These are phyloP conservation scores for Drosophila kohkoa DNA, from an alignment of 1,140 invertebrate species.

Conservation along the genomic window DNA sequence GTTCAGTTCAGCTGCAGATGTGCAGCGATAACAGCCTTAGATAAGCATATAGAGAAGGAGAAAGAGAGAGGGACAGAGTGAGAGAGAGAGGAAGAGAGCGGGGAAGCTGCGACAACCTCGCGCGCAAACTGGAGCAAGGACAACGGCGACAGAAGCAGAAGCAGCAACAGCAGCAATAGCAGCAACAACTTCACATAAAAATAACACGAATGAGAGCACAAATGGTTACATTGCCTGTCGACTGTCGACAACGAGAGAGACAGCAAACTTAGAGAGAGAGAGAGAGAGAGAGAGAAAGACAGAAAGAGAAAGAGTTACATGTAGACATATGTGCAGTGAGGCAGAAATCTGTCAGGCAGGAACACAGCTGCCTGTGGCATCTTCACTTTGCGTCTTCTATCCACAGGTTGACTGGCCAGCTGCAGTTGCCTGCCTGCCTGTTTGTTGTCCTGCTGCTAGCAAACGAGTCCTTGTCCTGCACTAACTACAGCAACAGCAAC, in stretches of 20 bases:
- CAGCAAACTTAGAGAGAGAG: slow-evolving; percentile 1
- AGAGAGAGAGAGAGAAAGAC: background rate
- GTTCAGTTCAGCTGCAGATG: slow-evolving; percentile 25
- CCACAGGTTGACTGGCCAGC: slow-evolving; percentile 42
- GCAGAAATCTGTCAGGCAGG: background rate
- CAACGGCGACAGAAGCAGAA: slow-evolving; percentile 44
- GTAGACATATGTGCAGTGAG: slow-evolving; percentile 35
- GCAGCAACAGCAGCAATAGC: slow-evolving; percentile 23
- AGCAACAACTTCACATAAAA: slow-evolving; percentile 69
- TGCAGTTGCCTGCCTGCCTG: slow-evolving; percentile 36
- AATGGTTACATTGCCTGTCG: slow-evolving; percentile 70
- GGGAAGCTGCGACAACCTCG: slow-evolving; percentile 44
- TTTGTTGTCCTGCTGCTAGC: slow-evolving; percentile 52
- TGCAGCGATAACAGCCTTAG: slow-evolving; percentile 71
- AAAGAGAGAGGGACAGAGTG: background rate
- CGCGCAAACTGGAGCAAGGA: slow-evolving; percentile 74
- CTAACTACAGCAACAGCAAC: slow-evolving; percentile 23
- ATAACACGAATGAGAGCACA: slow-evolving; percentile 54
- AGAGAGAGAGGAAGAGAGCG: background rate
- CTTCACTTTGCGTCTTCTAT: slow-evolving; percentile 11
- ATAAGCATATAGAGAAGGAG: slow-evolving; percentile 47
- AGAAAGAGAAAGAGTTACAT: slow-evolving; percentile 25
- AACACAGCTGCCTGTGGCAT: slow-evolving; percentile 40
- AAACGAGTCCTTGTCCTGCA: slow-evolving; percentile 47
- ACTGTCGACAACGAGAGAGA: slow-evolving; percentile 26